Percentiles rank a stretch among this genome's conserved stretches.
Evolutionary conservation across 2,113 vertebrate genomes (phyloP).

Genomic region (Alces alces): DNA sequence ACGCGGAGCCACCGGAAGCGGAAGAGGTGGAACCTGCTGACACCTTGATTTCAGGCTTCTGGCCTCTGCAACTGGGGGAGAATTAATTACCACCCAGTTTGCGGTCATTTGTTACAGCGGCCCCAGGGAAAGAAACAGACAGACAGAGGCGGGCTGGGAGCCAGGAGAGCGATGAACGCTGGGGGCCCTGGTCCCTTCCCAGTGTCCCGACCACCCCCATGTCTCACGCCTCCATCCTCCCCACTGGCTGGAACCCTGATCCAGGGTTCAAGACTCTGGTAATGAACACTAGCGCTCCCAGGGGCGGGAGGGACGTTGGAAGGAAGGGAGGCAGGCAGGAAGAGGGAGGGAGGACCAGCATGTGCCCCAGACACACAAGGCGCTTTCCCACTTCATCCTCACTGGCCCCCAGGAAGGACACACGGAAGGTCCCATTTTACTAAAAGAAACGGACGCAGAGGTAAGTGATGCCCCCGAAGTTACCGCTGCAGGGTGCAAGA

Average conservation of each 20-base stretch:
- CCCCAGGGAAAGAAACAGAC: neutral
- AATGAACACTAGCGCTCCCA: neutral
- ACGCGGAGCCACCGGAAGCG: fast-evolving
- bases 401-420: neutral
- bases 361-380: fast-evolving
- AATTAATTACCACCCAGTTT: neutral
- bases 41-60: neutral
- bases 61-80: fast-evolving
- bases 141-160: neutral
- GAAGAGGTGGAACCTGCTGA: neutral
- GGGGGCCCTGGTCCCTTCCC: neutral
- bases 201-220: fast-evolving
- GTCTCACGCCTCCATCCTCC: neutral
- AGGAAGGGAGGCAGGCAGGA: neutral
- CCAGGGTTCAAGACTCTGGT: neutral
- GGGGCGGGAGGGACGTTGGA: fast-evolving
- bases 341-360: neutral
- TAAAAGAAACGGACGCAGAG: neutral
- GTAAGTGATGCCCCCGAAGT: fast-evolving
- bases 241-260: neutral
- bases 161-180: fast-evolving
- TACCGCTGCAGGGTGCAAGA: fast-evolving
- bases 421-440: fast-evolving
- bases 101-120: neutral
- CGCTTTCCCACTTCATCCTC: neutral